phyloP scores from a whole-genome alignment of 2,113 vertebrate genomes.

The Larimichthys crocea region DNA sequence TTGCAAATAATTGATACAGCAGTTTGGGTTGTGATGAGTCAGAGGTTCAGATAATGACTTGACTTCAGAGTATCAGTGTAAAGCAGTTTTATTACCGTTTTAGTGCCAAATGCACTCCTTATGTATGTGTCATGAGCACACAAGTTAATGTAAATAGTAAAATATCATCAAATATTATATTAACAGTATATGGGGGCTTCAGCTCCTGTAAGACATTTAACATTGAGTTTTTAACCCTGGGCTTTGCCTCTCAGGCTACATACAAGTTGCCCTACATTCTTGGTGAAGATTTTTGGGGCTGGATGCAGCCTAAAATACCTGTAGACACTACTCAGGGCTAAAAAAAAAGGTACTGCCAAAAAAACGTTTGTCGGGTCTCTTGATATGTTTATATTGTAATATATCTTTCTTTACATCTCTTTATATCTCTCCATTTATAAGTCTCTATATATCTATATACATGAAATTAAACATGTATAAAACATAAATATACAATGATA shows the following conservation, averaged over 20 bases:
- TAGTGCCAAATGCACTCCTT: neutral
- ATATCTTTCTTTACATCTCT: too few relatives aligned
- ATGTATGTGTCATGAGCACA: too few relatives aligned
- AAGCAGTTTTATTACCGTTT: neutral
- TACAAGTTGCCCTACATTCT: neutral
- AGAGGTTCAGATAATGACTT: neutral
- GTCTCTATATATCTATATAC: too few relatives aligned
- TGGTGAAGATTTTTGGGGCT: neutral
- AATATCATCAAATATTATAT: neutral
- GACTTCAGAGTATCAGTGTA: neutral
- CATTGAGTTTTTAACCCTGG: too few relatives aligned
- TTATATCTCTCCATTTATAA: too few relatives aligned
- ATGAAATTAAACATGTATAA: too few relatives aligned
- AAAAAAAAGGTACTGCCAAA: neutral
- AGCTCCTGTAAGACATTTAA: too few relatives aligned
- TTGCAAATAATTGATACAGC: neutral
- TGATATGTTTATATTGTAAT: too few relatives aligned
- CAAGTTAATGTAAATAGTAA: neutral
- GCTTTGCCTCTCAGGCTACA: neutral
- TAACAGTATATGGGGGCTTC: too few relatives aligned
- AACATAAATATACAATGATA: neutral
- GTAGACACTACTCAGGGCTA: too few relatives aligned
- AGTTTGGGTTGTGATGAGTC: neutral
- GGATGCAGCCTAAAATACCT: neutral
- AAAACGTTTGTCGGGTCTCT: neutral